These are phyloP conservation scores for Heterochromis multidens DNA, from an alignment of 2,113 vertebrate genomes.

Conservation along the genomic window DNA sequence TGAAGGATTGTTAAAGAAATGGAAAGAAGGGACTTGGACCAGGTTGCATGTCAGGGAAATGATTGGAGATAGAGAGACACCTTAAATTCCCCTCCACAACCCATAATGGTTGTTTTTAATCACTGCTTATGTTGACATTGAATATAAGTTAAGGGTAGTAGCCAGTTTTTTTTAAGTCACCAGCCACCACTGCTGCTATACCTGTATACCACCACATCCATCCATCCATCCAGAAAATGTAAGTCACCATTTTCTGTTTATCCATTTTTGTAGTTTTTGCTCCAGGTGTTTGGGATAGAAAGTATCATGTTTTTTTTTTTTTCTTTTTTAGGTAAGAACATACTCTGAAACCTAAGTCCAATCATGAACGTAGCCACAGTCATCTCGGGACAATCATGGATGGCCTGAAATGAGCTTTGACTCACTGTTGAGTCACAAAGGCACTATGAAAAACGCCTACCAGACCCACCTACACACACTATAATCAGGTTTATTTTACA, in stretches of 20 bases:
- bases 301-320: neutral
- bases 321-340: neutral
- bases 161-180: neutral
- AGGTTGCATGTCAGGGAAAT: neutral
- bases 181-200: neutral
- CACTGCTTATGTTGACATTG: neutral
- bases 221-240: neutral
- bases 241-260: slow-evolving; percentile 2
- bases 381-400: neutral
- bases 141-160: neutral
- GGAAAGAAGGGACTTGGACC: neutral
- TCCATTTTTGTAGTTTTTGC: neutral
- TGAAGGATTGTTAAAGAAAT: neutral
- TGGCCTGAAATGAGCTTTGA: slow-evolving; percentile 23
- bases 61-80: neutral
- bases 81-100: neutral
- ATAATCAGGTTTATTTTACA: slow-evolving; percentile 16
- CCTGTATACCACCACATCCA: neutral
- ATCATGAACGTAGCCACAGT: neutral
- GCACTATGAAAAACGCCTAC: slow-evolving; percentile 7
- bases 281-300: neutral
- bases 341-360: neutral
- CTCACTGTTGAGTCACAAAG: slow-evolving; percentile 44
- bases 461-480: neutral
- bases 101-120: neutral